phyloP scores from a whole-genome alignment of 2,113 vertebrate genomes.

The Clarias batrachus region DNA sequence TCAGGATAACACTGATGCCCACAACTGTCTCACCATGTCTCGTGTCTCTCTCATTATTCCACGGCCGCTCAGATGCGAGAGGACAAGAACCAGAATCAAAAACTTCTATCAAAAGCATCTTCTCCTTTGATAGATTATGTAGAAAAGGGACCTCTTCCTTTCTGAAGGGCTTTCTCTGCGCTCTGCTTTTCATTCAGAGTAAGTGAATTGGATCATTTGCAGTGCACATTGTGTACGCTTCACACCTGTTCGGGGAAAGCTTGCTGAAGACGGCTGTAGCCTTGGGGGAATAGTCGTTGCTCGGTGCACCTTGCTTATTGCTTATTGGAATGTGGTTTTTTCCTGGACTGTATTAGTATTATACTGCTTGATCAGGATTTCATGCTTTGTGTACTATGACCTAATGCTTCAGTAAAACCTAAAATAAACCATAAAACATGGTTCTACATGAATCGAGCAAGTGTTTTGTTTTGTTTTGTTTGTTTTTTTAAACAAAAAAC shows the following conservation, averaged over 20 bases:
- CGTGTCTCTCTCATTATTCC: conserved; percentile 1
- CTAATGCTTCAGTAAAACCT: neutral
- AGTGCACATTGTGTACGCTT: neutral
- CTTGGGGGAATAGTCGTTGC: neutral
- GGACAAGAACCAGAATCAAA: conserved; percentile 26
- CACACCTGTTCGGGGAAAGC: neutral
- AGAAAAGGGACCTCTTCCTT: conserved; percentile 13
- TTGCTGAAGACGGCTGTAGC: neutral
- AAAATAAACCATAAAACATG: neutral
- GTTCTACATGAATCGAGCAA: neutral
- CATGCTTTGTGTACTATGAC: neutral
- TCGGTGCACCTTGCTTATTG: neutral
- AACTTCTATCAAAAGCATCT: neutral
- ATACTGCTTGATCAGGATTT: neutral
- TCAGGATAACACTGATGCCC: conserved; percentile 35
- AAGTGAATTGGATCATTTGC: conserved; percentile 8
- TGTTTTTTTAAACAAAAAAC: too few species aligned
- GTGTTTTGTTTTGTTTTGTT: too few species aligned
- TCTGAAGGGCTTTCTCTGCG: conserved; percentile 4
- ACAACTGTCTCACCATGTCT: conserved; percentile 16
- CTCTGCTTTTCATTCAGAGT: conserved; percentile 14
- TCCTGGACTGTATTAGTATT: neutral
- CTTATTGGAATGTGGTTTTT: neutral
- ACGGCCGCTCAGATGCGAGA: neutral
- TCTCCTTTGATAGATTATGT: conserved; percentile 33